Evolutionary conservation across 2,113 vertebrate species (phyloP), one percentile per base, ranked within the genome.

Genomic region (Ceyx margarethae): DNA sequence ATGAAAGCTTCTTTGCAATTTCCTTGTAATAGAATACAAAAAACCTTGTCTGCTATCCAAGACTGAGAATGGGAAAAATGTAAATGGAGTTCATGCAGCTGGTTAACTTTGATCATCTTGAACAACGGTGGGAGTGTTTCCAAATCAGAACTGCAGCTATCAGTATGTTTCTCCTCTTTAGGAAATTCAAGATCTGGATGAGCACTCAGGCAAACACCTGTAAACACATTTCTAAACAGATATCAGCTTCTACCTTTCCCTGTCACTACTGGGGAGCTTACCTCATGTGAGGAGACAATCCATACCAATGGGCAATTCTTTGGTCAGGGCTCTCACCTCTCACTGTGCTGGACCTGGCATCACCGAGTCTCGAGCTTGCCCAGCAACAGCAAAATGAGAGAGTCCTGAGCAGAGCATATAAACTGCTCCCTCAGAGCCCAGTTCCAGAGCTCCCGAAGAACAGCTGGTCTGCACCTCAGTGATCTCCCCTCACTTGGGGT

Each of bases 381-480:
- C 50, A 51, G 25, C 50, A 51, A 51, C 50, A 51, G 26, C 26
- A 53, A 53, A 28, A 28, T 53, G 26, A 53, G 51, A 53, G 28
- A 28, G 13, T 15, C 26, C 26, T 53, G 26, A 53, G 51, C 26
- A 53, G 51, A 23, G 51, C 22, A 8, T 53, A 28, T 53, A 29
- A 53, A 53, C 51, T 15, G 13, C 15, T 28, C 51, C 26, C 51
- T 28, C 26, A 53, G 26, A 53, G 51, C 26, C 51, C 51, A 53
- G 10, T 28, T 53, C 15, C 8, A 29, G 51, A 16, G 25, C 51
- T 53, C 26, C 51, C 16, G 26, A 56, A 31, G 19, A 79, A 79
- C 1, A 6, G 40, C 31, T 43, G 23, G n/a, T 25, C 25, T 4
- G 2, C 0, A 1, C 11, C 11, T 53, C 28, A 15, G 51, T 53